Evolutionary conservation across 2,888 invertebrate species (phyloP).

Genomic region (Alentia gelatinosa): DNA sequence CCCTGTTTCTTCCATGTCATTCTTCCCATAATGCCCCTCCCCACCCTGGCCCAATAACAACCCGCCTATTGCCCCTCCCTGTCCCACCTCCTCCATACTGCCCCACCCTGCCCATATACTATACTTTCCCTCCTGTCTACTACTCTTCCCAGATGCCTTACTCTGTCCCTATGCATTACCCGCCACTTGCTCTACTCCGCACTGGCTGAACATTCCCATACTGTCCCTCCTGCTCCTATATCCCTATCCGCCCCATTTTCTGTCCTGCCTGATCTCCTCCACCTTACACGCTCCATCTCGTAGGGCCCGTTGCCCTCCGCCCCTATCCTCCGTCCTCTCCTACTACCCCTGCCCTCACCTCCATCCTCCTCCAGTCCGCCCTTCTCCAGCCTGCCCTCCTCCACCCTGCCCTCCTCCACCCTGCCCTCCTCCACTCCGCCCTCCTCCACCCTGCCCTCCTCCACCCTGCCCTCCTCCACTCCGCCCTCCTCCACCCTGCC

Average conservation of each 20-base stretch:
- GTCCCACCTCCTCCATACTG: no score
- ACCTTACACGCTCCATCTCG: neutral
- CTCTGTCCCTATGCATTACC: no score
- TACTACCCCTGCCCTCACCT: neutral
- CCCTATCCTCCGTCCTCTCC: neutral
- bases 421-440: neutral
- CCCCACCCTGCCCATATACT: no score
- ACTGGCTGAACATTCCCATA: no score
- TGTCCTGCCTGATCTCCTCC: neutral
- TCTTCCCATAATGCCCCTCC: no score
- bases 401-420: neutral
- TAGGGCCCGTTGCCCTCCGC: neutral
- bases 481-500: neutral
- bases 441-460: neutral
- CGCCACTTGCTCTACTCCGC: no score
- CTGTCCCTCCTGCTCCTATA: neutral
- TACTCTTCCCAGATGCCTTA: no score
- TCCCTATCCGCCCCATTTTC: neutral
- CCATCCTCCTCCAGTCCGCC: neutral
- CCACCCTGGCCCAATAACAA: no score
- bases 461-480: neutral
- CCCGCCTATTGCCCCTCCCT: no score
- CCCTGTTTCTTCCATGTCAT: no score
- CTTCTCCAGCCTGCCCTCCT: neutral
- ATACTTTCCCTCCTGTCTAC: no score